Evolutionary conservation across 2,113 vertebrate genomes (phyloP).

Genomic region (Pipra filicauda): DNA sequence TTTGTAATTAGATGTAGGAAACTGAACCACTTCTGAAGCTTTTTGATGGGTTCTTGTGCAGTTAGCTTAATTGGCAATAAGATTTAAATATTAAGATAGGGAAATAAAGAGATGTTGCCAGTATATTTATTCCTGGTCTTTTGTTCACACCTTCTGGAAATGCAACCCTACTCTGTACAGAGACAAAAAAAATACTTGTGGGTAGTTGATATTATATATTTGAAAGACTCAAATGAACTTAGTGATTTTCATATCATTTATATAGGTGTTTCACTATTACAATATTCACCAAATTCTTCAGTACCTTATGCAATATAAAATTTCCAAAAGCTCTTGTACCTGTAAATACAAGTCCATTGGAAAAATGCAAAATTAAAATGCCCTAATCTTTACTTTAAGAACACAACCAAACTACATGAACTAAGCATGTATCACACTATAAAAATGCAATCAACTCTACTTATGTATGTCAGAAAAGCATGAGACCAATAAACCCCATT

Average conservation of each 20-base stretch:
- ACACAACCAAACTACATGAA: background rate
- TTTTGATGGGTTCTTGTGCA: slow-evolving; percentile 57
- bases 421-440: background rate
- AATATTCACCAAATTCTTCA: background rate
- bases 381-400: background rate
- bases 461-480: background rate
- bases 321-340: background rate
- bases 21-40: slow-evolving; percentile 51
- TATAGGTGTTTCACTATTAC: background rate
- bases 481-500: background rate
- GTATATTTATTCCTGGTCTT: background rate
- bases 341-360: background rate
- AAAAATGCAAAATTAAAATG: background rate
- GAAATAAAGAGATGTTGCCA: background rate
- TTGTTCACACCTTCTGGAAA: background rate
- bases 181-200: background rate
- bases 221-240: background rate
- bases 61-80: slow-evolving; percentile 42
- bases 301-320: background rate
- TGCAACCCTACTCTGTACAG: background rate
- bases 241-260: background rate
- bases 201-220: background rate
- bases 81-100: slow-evolving; percentile 27
- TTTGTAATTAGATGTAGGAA: slow-evolving; percentile 72
- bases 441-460: background rate